Conservation (phyloP, 2,113 vertebrate genomes). For the Platichthys flesus region DNA sequence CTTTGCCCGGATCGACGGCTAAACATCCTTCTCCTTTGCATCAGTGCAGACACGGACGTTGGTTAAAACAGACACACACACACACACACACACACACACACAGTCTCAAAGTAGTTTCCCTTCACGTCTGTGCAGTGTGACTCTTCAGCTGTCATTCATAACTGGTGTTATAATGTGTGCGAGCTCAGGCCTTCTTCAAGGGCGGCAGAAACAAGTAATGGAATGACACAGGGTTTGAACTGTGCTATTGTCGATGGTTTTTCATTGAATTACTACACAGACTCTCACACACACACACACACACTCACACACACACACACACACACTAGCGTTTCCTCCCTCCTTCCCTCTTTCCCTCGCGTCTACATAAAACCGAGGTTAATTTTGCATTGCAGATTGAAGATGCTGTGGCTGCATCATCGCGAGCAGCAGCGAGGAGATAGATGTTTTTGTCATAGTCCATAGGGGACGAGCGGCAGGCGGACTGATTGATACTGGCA, state of each 20-base stretch:
- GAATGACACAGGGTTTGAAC: conserved; percentile 75
- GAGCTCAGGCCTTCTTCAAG: conserved; percentile 63
- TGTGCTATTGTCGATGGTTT: conserved; percentile 58
- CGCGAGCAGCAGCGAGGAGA: conserved; percentile 23
- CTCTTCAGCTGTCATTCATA: conserved; percentile 77
- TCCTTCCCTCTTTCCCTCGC: conserved; percentile 16
- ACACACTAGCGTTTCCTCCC: conserved; percentile 3
- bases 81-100: conserved; percentile 29
- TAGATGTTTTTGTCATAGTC: conserved; percentile 60
- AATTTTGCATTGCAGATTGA: conserved; percentile 80
- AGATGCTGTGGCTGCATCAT: conserved; percentile 54
- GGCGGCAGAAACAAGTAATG: conserved; percentile 71
- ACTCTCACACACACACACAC: neutral
- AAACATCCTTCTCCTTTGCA: conserved; percentile 78
- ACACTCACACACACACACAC: neutral
- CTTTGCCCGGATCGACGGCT: conserved; percentile 88
- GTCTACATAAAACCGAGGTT: conserved; percentile 67
- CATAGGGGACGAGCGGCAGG: conserved; percentile 35
- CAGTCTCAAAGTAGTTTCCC: conserved; percentile 16
- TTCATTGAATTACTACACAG: conserved; percentile 42
- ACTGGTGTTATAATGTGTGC: conserved; percentile 49
- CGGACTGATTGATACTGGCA: conserved; percentile 57
- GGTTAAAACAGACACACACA: neutral
- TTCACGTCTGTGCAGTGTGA: conserved; percentile 65
- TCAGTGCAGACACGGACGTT: conserved; percentile 26